phyloP scores from a whole-genome alignment of 1,140 invertebrate species.

The Maniola jurtina region DNA sequence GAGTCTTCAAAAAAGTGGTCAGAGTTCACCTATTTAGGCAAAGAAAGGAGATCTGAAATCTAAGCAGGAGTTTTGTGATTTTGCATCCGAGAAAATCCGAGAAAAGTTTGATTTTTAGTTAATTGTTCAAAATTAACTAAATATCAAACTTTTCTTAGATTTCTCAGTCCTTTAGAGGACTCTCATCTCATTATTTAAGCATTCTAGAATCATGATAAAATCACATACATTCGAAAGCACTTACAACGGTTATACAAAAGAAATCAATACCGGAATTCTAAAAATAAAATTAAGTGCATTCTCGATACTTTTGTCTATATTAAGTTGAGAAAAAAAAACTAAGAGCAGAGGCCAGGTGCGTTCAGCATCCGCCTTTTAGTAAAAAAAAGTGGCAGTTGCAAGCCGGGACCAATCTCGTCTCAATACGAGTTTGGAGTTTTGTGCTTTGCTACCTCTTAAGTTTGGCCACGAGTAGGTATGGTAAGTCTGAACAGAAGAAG shows the following conservation, averaged over 20 bases:
- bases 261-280: constrained; percentile 17
- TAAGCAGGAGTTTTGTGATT: too few species aligned
- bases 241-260: neutral
- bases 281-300: constrained; percentile 25
- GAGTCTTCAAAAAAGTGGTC: too few species aligned
- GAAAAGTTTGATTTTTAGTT: too few species aligned
- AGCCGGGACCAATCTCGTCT: constrained; percentile 13
- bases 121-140: too few species aligned
- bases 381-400: constrained; percentile 45
- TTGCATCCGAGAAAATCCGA: too few species aligned
- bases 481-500: too few species aligned
- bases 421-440: constrained; percentile 11
- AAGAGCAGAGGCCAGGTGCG: constrained; percentile 58
- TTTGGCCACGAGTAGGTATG: neutral
- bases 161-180: neutral
- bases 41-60: too few species aligned
- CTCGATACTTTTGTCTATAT: constrained; percentile 9
- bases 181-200: neutral
- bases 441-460: neutral
- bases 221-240: too few species aligned
- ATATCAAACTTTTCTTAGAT: neutral
- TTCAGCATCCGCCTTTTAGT: constrained; percentile 51
- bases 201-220: too few species aligned
- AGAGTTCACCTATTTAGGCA: too few species aligned
- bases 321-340: constrained; percentile 37